A percentile compares a stretch with the other conserved stretches of the same genome.
Conservation (phyloP, 2,797 vertebrate species). For the Sternotherus odoratus region DNA sequence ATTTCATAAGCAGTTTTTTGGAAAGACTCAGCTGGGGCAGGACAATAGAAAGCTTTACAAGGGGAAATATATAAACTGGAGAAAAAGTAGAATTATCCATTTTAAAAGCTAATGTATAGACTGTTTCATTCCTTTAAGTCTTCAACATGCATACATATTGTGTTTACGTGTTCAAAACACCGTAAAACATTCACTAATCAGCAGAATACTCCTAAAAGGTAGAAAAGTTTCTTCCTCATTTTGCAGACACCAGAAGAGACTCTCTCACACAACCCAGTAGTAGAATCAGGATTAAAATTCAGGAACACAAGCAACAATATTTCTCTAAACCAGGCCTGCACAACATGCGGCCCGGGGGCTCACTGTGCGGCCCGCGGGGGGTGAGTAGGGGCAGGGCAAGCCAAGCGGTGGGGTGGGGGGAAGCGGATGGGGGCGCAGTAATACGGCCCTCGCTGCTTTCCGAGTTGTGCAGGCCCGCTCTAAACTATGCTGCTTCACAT, state of each 20-base stretch:
- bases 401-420: too few species aligned
- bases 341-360: too few species aligned
- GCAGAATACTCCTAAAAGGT: background rate
- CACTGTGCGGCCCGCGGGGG: too few species aligned
- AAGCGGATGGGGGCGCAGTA: too few species aligned
- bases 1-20: background rate
- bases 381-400: too few species aligned
- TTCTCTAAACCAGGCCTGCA: fast-evolving
- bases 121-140: background rate
- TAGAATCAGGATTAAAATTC: background rate
- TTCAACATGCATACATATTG: background rate
- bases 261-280: background rate
- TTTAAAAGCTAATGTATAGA: background rate
- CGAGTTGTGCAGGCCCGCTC: too few species aligned
- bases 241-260: background rate
- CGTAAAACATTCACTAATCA: background rate
- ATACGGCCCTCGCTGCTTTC: too few species aligned
- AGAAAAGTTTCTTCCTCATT: background rate
- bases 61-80: background rate
- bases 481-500: background rate
- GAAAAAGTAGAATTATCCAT: background rate
- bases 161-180: background rate
- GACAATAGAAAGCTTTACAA: background rate
- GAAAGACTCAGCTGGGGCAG: background rate
- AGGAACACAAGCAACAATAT: fast-evolving